Evolutionary conservation across 2,113 vertebrate species (phyloP).

Genomic region (Pleuronectes platessa): DNA sequence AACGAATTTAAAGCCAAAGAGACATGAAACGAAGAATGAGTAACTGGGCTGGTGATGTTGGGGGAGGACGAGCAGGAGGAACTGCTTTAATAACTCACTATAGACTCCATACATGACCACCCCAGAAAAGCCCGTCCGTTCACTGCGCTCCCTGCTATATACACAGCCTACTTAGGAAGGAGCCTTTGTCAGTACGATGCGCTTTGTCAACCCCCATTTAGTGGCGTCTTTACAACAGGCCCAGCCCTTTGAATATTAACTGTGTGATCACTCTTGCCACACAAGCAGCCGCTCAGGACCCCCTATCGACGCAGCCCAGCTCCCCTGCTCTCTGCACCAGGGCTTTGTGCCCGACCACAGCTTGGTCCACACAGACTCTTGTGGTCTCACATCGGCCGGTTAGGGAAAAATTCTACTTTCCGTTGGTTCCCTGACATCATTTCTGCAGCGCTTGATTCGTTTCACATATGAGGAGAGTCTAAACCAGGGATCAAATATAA

Average conservation of each 20-base stretch:
- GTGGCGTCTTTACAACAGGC: constrained; percentile 77
- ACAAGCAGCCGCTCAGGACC: constrained; percentile 76
- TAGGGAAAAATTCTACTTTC: constrained; percentile 42
- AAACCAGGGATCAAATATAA: constrained; percentile 19
- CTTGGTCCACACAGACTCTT: constrained; percentile 59
- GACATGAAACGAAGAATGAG: constrained; percentile 12
- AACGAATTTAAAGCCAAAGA: constrained; percentile 10
- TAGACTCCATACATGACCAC: constrained; percentile 77
- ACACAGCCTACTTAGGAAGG: constrained; percentile 78
- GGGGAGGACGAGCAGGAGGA: constrained; percentile 59
- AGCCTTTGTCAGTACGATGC: constrained; percentile 74
- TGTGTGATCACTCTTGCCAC: constrained; percentile 83
- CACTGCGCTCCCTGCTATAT: constrained; percentile 67
- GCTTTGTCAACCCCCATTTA: constrained; percentile 84
- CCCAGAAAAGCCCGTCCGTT: constrained; percentile 67
- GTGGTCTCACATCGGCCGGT: constrained; percentile 45
- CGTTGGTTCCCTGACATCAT: constrained; percentile 47
- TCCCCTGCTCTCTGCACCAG: constrained; percentile 50
- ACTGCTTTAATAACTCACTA: constrained; percentile 76
- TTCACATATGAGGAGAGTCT: constrained; percentile 45
- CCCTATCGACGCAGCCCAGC: constrained; percentile 46
- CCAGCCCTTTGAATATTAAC: constrained; percentile 84
- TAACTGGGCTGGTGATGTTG: constrained; percentile 44
- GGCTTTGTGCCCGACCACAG: constrained; percentile 62
- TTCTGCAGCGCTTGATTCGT: constrained; percentile 48